A percentile compares a stretch with the other conserved stretches of the same genome.
These are phyloP conservation scores for Meles meles DNA, from an alignment of 2,113 vertebrate genomes.

Conservation along the genomic window DNA sequence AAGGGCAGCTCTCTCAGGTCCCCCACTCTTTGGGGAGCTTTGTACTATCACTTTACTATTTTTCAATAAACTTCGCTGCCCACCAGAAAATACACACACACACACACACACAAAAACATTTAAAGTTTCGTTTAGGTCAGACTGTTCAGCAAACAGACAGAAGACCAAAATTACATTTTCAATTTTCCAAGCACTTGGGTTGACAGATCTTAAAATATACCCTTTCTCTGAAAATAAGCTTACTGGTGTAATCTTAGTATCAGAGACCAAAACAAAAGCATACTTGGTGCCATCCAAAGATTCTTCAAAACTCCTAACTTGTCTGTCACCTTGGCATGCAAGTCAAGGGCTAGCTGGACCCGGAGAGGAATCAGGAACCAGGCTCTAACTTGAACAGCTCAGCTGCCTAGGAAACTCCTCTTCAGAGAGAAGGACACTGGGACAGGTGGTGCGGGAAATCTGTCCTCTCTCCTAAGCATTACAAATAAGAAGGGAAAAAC, in stretches of 20 bases:
- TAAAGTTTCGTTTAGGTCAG: neutral
- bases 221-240: neutral
- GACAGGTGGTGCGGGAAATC: accelerated
- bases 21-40: neutral
- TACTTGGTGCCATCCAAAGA: neutral
- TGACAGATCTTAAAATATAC: neutral
- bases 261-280: neutral
- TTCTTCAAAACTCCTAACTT: neutral
- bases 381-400: neutral
- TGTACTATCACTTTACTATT: neutral
- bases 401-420: neutral
- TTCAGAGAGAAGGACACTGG: neutral
- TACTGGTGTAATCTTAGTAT: neutral
- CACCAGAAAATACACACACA: neutral
- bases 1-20: neutral
- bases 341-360: neutral
- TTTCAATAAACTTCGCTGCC: neutral
- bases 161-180: neutral
- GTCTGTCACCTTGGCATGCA: neutral
- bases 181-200: constrained; percentile 9
- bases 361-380: neutral
- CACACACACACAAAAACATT: neutral
- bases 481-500: neutral
- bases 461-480: neutral
- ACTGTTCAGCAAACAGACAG: neutral